Evolutionary conservation across 2,797 vertebrate species (phyloP), one percentile per base, ranked within the genome.

Genomic region (Mormyrops boulengeri): DNA sequence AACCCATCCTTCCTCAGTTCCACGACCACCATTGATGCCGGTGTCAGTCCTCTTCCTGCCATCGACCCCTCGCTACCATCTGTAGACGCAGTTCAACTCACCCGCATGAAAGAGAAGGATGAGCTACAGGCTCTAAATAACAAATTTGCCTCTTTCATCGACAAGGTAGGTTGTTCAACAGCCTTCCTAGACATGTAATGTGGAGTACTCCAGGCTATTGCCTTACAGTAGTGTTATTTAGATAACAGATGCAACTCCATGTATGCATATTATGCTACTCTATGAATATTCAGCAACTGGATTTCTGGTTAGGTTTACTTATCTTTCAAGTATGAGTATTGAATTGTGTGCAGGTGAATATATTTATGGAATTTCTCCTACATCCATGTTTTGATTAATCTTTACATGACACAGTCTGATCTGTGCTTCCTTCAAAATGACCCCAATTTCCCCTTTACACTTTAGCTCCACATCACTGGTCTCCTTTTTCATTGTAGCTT

Each of bases 61-160:
- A 91, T 95, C 47, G 94, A 95, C 89, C 94, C 94, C 77, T 91
- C 94, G 0, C 90, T 95, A 30, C 94, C 94, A 17, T 94, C 94
- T 8, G 60, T 91, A 85, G 93, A 94, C 91, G 92, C 91, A 0
- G 94, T 95, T 69, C 94, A 95, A 89, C 77, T 93, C 34, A 95
- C 93, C 47, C 93, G 94, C 26, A n/a, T 94, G 30, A 94, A 92
- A 88, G 94, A 95, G 90, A 95, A 95, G 88, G 94, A 93, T 57
- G 93, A 95, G 57, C 93, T 95, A 41, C 93, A 94, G 90, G 57
- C 0, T n/a, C 92, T 95, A n/a, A 95, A 95, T 91, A 92, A 95
- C 90, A 95, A 94, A 90, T 95, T 95, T 69, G 94, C 94, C 44
- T 80, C 91, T 6, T 94, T 95, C 82, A 94, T 95, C 69, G 94